Evolutionary conservation across 2,888 invertebrate species (phyloP), one percentile per base, ranked within the genome.

Genomic region (Meteorus colon): DNA sequence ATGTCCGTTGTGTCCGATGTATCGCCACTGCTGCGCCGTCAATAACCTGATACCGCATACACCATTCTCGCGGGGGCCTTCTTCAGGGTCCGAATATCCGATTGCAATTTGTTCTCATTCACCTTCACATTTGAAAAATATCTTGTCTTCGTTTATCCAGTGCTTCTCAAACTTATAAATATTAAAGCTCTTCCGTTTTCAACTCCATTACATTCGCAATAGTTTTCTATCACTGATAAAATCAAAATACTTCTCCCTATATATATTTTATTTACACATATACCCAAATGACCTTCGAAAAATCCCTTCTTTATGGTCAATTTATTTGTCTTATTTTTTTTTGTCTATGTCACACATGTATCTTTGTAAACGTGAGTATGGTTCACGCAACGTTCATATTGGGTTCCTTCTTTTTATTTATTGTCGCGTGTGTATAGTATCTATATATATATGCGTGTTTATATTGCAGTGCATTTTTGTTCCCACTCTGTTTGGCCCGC

Each of bases 31-130:
- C 83, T 79, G 83, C 75, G 81, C 85, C 86, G 85, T 86, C 86
- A 86, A 86, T 86, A 86, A 86, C 85, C 79, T 84, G 86, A 86
- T 86, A 86, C 82, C 83, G 82, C 82, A 84, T 84, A 86, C 86
- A 84, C 80, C 74, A 77, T 74, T 78, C 55, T 5, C 55, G 55
- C 55, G 77, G 77, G 81, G 78, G 80, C 81, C 82, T 82, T 83
- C 84, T 80, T 81, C 82, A 80, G 86, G 79, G 78, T 83, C 82
- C 83, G 83, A 85, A 85, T 86, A 86, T 86, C 86, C 83, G 83
- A 86, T 86, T 85, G 86, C 86, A 85, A 86, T 85, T 85, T 86
- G 84, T 84, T 85, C 85, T 83, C 62, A 62, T 62, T 62, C 62
- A 27, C 29, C n/a, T 41, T 37, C 10, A 16, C 12, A 24, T 65